phyloP scores from a whole-genome alignment of 1,140 invertebrate genomes.

The Lepidurus couesii region DNA sequence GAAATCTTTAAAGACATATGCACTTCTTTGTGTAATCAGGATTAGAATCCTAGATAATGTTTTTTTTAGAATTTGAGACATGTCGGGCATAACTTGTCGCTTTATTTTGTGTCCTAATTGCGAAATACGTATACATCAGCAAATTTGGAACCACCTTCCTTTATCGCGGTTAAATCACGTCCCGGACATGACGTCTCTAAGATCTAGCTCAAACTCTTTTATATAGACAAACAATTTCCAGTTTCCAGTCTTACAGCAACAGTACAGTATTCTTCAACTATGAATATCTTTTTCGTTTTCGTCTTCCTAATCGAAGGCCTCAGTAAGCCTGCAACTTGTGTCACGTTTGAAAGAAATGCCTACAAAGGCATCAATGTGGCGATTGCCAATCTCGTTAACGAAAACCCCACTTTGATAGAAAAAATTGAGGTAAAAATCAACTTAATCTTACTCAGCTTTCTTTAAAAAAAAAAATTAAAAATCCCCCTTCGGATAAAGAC shows the following conservation, averaged over 20 bases:
- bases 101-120: too few relatives aligned
- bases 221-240: not conserved
- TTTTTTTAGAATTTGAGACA: too few relatives aligned
- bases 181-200: not conserved
- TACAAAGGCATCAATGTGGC: slow-evolving; percentile 4
- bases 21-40: not conserved
- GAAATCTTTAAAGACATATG: not conserved
- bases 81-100: too few relatives aligned
- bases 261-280: not conserved
- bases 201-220: not conserved
- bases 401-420: not conserved
- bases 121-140: not conserved
- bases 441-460: not conserved
- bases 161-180: slow-evolving; percentile 11
- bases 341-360: not conserved
- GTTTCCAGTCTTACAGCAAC: not conserved
- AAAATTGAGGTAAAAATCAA: not conserved
- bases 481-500: not conserved
- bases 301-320: not conserved
- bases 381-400: not conserved
- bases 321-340: not conserved
- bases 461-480: not conserved
- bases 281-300: not conserved
- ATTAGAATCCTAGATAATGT: not conserved
- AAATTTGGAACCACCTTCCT: not conserved